Evolutionary conservation across 2,888 invertebrate genomes (phyloP), one percentile per base, ranked within the genome.

Genomic region (Nephrotoma guestfalica): DNA sequence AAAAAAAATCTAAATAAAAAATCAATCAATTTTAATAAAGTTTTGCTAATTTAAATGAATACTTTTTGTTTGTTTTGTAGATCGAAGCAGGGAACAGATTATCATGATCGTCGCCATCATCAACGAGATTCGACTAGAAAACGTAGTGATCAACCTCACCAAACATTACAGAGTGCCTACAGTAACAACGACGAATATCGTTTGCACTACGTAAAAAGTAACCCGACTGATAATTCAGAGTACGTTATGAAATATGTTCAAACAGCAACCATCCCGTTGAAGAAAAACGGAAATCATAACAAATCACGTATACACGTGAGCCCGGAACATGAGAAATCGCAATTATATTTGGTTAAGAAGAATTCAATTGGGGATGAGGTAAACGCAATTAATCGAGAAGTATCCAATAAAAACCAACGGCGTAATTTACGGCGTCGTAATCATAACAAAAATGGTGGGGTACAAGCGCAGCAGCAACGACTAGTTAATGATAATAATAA

Each of bases 171-270:
- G 6, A 13, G 30, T 9, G 30, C 71, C 2, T 71, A 71, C 9
- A 71, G 30, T 3, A 71, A 71, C 11, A 71, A 71, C 9, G 71
- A 71, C 9, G 71, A 71, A 71, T 71, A 84, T n/a, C 84, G 84
- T 13, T 13, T 84, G 15, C 41, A n/a, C 0, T 84, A 84, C 9
- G 84, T 41, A 7, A 84, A 84, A 84, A 84, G 15, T 1, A 9
- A 84, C n/a, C 86, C 87, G 43, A 41, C 83, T 6, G 87, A 87
- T 30, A 87, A 88, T 83, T 87, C 88, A 9, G 87, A 87, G 45
- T 88, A 87, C 86, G 87, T 87, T 41, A 57, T 88, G 18, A 88
- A 88, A 86, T 87, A 87, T 6, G 85, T 88, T 83, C 88, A 88
- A 87, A 87, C 87, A 18, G 87, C 87, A 87, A 86, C 88, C n/a